Conservation (phyloP, 2,113 vertebrate genomes). For the Alces alces region DNA sequence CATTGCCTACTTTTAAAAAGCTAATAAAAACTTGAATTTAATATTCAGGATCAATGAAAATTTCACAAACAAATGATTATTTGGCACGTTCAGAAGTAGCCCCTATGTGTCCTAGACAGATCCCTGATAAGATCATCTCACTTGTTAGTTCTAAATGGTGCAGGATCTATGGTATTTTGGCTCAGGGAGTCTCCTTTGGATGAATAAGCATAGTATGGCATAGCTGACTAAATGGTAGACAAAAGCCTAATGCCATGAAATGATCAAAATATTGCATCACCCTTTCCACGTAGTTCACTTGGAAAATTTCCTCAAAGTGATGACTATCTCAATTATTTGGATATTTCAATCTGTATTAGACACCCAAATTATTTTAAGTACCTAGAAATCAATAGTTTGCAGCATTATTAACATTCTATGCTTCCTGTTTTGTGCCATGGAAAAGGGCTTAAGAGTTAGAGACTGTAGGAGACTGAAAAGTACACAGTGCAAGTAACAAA, state of each 20-base stretch:
- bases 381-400: neutral
- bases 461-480: neutral
- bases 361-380: neutral
- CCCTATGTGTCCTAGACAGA: neutral
- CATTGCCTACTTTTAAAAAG: neutral
- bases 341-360: neutral
- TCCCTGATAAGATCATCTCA: neutral
- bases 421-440: neutral
- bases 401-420: neutral
- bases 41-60: neutral
- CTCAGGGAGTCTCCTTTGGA: neutral
- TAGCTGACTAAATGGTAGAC: neutral
- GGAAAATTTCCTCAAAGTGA: neutral
- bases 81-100: neutral
- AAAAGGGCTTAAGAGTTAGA: neutral
- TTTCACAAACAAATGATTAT: slow-evolving; percentile 7
- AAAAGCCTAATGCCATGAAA: neutral
- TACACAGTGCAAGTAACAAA: neutral
- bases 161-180: neutral
- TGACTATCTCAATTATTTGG: neutral
- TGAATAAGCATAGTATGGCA: neutral
- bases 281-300: neutral
- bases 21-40: slow-evolving; percentile 20
- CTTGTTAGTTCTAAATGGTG: neutral
- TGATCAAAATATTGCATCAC: neutral